Conservation (phyloP, 2,797 vertebrate species). For the Schizothorax lantsangensis region DNA sequence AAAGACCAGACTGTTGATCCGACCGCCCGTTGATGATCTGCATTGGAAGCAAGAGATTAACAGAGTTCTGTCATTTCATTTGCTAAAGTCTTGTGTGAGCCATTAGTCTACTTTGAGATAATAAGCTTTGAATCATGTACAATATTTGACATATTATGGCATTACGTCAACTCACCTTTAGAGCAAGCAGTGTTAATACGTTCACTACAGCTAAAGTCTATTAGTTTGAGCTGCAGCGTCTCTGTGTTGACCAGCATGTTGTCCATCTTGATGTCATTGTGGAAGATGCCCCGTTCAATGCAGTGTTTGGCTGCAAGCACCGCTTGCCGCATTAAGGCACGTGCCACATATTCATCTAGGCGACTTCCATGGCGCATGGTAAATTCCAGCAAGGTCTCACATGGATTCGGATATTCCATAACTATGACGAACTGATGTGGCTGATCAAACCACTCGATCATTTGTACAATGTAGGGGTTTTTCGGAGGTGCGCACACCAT, state of each 20-base stretch:
- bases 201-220: background rate
- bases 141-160: background rate
- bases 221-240: background rate
- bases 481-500: background rate
- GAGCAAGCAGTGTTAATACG: background rate
- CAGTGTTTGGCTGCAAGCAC: background rate
- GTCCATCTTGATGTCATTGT: background rate
- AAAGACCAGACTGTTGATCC: background rate
- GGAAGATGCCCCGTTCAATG: background rate
- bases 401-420: background rate
- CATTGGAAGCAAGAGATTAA: background rate
- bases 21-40: background rate
- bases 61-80: background rate
- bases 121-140: background rate
- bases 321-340: background rate
- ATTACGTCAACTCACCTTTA: background rate
- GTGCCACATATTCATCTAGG: background rate
- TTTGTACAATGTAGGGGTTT: background rate
- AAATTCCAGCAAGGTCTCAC: background rate
- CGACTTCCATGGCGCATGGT: accelerated
- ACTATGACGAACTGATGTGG: background rate
- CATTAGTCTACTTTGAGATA: background rate
- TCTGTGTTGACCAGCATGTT: constrained; percentile 18
- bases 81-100: background rate
- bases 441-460: background rate